Base-by-base conservation (phyloP, 2,888 invertebrate genomes). In the Disparrhopalites patrizii region DNA sequence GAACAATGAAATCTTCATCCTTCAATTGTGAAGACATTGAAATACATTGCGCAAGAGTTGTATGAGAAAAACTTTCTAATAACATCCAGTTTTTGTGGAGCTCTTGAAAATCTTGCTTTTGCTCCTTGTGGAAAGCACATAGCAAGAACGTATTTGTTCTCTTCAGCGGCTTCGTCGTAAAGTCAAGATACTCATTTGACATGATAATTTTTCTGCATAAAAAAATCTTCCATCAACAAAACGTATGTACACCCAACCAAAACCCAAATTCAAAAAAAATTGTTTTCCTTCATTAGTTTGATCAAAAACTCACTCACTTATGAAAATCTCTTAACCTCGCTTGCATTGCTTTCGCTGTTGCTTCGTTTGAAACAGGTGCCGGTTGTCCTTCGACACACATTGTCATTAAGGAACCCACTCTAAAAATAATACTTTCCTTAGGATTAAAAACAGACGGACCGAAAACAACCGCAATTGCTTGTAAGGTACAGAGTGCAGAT, bases 371-470 rank as follows among this genome's bases (percentile, higher is more conserved):
- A 3, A 23, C 8, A 15, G 20, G 20, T 10, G 2, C 13, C n/a
- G n/a, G n/a, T n/a, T n/a, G n/a, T n/a, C n/a, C n/a, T n/a, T n/a
- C n/a, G n/a, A n/a, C n/a, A n/a, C n/a, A n/a, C 20, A 47, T 2
- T 47, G 25, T 3, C 23, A 47, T 23, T 5, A 3, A 1, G 20
- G 60, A 50, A 18, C 31, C 60, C 5, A 50, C 20, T 8, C 31
- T 28, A 27, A 60, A 60, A 1, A 25, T 47, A 27, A 60, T 33
- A 15, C 69, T 60, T 60, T 72, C 72, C 38, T 72, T 72, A 10
- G 68, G 70, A 52, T 64, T 64, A 20, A 66, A 62, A 20, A 72
- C 30, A 3, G 70, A 70, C 7, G 70, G 47, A 0, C 72, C 72
- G 30, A 72, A 68, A 28, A 70, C 7, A 4, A 70, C 33, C 20